Percentiles rank a stretch among this genome's conserved stretches.
These are phyloP conservation scores for Pollimyrus isidori DNA, from an alignment of 2,113 vertebrate species.

Conservation along the genomic window DNA sequence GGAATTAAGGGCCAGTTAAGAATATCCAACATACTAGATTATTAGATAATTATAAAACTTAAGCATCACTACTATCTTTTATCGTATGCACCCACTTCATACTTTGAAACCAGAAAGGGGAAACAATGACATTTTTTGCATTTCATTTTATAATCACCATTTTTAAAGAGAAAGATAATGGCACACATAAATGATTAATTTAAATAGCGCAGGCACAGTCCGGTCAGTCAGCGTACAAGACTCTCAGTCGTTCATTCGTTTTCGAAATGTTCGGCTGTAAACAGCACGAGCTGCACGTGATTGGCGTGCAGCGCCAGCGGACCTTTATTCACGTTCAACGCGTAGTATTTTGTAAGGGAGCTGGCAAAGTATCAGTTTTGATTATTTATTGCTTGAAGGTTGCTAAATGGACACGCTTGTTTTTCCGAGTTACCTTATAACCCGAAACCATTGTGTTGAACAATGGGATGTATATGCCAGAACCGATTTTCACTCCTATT, in stretches of 20 bases:
- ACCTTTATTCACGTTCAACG: not conserved
- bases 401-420: not conserved
- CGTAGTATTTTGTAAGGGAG: not conserved
- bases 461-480: not conserved
- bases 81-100: not conserved
- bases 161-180: not conserved
- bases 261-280: not conserved
- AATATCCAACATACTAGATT: not conserved
- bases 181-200: not conserved
- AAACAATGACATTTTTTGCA: not conserved
- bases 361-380: not conserved
- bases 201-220: not conserved
- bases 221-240: not conserved
- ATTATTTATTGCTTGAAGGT: conserved; percentile 7
- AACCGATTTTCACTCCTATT: not conserved
- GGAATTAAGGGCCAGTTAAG: not conserved
- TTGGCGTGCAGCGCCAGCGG: not conserved
- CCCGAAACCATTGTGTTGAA: not conserved
- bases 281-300: not conserved
- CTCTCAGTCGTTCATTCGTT: not conserved
- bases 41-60: not conserved
- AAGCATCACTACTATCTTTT: not conserved
- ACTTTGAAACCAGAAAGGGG: not conserved
- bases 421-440: not conserved
- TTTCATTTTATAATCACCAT: not conserved